Evolutionary conservation across 2,113 vertebrate species (phyloP).

Genomic region (Astur gentilis): DNA sequence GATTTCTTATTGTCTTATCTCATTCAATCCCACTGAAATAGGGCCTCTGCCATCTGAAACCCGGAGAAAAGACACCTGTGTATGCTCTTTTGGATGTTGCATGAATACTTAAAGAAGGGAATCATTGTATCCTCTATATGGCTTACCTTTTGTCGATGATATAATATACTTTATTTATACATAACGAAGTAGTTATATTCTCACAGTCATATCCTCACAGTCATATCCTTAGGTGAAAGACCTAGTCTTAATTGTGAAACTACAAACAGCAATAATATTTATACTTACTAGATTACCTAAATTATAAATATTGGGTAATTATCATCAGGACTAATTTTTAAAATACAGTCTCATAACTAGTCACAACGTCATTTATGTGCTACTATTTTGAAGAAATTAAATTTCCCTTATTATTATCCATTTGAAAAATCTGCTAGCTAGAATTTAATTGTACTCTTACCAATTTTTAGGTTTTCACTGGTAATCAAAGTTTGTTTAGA

Average conservation of each 20-base stretch:
- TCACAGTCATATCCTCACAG: background rate
- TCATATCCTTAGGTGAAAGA: background rate
- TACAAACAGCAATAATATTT: background rate
- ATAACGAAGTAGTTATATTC: background rate
- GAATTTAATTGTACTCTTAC: background rate
- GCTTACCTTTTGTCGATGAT: background rate
- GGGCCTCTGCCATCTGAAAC: background rate
- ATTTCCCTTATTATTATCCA: background rate
- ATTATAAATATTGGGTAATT: background rate
- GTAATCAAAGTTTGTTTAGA: constrained; percentile 33
- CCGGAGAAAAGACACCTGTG: background rate
- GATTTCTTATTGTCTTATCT: background rate
- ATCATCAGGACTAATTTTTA: background rate
- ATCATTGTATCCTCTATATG: background rate
- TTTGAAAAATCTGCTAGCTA: background rate
- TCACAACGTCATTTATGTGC: background rate
- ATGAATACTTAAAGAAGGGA: background rate
- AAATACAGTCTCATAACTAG: background rate
- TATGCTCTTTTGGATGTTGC: background rate
- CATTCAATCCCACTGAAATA: background rate
- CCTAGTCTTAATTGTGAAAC: background rate
- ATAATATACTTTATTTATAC: background rate
- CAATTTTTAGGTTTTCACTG: background rate
- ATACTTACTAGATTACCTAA: background rate
- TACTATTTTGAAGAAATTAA: background rate